Conservation (phyloP, 2,113 vertebrate species). For the Bubalus kerabau region DNA sequence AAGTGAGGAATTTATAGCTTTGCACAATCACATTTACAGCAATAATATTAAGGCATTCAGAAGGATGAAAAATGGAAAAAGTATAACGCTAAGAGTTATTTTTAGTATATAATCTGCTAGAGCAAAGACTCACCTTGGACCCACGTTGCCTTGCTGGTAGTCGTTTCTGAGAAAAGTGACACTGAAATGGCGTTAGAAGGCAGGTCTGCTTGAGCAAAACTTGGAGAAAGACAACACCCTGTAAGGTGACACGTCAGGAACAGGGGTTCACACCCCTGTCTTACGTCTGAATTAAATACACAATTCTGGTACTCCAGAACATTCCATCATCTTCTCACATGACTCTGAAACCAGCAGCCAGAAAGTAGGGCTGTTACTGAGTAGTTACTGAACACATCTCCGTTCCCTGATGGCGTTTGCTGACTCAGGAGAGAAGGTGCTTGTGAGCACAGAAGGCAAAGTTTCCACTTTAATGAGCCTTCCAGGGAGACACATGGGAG, state of each 20-base stretch:
- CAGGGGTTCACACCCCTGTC: not conserved
- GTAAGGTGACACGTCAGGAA: not conserved
- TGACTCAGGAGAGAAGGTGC: not conserved
- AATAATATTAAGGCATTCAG: slow-evolving; percentile 61
- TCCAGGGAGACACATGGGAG: not conserved
- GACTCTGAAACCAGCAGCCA: not conserved
- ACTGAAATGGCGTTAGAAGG: not conserved
- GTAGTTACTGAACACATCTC: too few species aligned
- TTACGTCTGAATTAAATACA: not conserved
- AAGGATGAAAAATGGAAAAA: slow-evolving; percentile 59
- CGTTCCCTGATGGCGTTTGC: not conserved
- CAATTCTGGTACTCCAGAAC: not conserved
- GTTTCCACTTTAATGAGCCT: not conserved
- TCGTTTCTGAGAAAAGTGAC: not conserved
- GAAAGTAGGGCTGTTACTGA: not conserved
- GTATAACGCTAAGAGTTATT: slow-evolving; percentile 1
- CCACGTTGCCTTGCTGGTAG: accelerated
- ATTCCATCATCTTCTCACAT: not conserved
- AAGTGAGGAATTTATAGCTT: slow-evolving; percentile 76
- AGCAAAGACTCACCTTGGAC: not conserved
- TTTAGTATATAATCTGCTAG: not conserved
- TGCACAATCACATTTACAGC: slow-evolving; percentile 66
- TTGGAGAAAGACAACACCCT: not conserved
- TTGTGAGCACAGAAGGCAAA: not conserved
- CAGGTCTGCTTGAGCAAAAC: not conserved